Evolutionary conservation across 2,797 vertebrate species (phyloP), one percentile per base, ranked within the genome.

Genomic region (Sebastes hubbsi): DNA sequence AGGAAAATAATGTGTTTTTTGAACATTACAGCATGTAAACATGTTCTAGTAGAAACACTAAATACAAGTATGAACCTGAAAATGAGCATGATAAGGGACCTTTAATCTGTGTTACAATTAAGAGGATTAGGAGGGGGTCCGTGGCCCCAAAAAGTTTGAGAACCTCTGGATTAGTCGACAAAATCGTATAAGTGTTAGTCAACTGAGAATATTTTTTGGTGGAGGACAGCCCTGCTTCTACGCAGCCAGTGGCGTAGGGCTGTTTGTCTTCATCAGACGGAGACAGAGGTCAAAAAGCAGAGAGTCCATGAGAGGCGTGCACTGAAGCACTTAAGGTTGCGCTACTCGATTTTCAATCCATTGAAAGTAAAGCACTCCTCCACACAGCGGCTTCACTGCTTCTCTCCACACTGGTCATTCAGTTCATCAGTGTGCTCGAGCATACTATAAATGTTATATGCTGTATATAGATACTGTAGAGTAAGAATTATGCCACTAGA

Each of bases 181-280:
- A 49, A 49, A 8, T 46, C 46, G 8, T 20, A 2, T 49, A 18
- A 20, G 46, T 20, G 46, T 20, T 49, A 49, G 46, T 49, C 18
- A 18, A 20, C 18, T 49, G 46, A 20, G 46, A 49, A 20, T 49
- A 8, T 49, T 4, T 46, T 46, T 18, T 18, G 42, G 42, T 46
- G 14, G 42, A 49, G 46, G 46, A 49, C 46, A 49, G 46, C 46
- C 16, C 18, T 20, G 46, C 46, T 65, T 59, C 64, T 22, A 24
- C 6, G 61, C 72, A 78, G 73, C 52, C 49, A 32, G 42, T 27
- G 63, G 68, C 12, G 84, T 82, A 81, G 10, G 32, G 60, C 76
- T 18, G 87, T 92, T 93, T 87, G 78, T 93, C 89, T 92, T 87
- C 82, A 88, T 91, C 87, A 91, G 78, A 55, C 38, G 36, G 11